Evolutionary conservation across 2,113 vertebrate species (phyloP).

Genomic region (Stegastes partitus): DNA sequence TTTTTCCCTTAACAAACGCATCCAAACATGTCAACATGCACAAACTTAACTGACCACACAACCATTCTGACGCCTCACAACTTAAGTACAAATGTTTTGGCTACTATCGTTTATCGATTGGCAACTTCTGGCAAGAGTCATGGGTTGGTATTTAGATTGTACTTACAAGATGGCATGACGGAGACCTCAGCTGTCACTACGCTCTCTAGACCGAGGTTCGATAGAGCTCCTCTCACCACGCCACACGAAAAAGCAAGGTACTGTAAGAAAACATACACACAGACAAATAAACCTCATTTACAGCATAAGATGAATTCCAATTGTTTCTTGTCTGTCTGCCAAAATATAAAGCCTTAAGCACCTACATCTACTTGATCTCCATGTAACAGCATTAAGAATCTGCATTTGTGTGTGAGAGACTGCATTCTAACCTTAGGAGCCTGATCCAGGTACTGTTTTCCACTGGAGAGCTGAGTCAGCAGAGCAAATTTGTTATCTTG

Average conservation of each 20-base stretch:
- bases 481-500: slow-evolving; percentile 90
- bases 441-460: slow-evolving; percentile 89
- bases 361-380: background rate
- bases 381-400: background rate
- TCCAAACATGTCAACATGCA: too few relatives aligned
- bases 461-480: slow-evolving; percentile 84
- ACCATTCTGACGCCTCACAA: background rate
- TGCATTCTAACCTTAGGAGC: slow-evolving; percentile 86
- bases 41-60: background rate
- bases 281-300: background rate
- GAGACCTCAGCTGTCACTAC: slow-evolving; percentile 89
- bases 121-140: background rate
- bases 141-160: background rate
- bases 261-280: slow-evolving; percentile 66
- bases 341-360: background rate
- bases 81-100: background rate
- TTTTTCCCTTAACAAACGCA: background rate
- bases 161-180: slow-evolving; percentile 90
- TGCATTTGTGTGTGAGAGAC: background rate
- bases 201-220: slow-evolving; percentile 87
- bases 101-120: background rate
- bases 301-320: background rate
- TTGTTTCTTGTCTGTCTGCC: background rate
- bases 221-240: slow-evolving; percentile 87
- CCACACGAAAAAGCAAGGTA: slow-evolving; percentile 91